These are phyloP conservation scores for Rachycentron canadum DNA, from an alignment of 2,797 vertebrate species.

Conservation along the genomic window DNA sequence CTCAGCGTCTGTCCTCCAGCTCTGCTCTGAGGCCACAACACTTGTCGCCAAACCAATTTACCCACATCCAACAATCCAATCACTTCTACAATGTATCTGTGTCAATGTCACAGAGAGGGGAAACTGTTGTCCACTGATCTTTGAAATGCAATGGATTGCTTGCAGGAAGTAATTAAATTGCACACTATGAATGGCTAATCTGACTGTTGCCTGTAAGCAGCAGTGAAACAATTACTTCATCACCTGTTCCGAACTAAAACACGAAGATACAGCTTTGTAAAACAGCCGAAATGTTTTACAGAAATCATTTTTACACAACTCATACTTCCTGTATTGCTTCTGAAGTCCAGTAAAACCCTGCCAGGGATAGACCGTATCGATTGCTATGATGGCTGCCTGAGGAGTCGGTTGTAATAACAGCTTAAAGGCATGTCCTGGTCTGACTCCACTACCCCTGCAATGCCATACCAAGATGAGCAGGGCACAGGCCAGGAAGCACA, in stretches of 20 bases:
- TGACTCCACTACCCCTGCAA: slow-evolving; percentile 44
- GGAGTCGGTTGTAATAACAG: slow-evolving; percentile 65
- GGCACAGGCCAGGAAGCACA: slow-evolving; percentile 51
- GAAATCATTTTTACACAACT: slow-evolving; percentile 10
- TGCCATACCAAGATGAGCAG: slow-evolving; percentile 40
- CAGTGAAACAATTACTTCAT: slow-evolving; percentile 30
- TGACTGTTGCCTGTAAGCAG: slow-evolving; percentile 35
- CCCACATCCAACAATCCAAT: slow-evolving; percentile 75
- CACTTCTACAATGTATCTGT: slow-evolving; percentile 72
- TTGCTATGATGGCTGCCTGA: slow-evolving; percentile 63
- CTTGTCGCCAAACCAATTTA: slow-evolving; percentile 71
- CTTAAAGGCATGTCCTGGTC: slow-evolving; percentile 59
- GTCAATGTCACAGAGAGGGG: slow-evolving; percentile 66
- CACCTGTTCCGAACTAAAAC: slow-evolving; percentile 8
- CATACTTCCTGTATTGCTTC: slow-evolving; percentile 33
- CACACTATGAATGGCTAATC: slow-evolving; percentile 47
- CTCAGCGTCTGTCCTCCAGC: slow-evolving; percentile 63
- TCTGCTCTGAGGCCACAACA: slow-evolving; percentile 53
- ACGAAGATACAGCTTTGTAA: slow-evolving; percentile 14
- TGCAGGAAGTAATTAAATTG: slow-evolving; percentile 64
- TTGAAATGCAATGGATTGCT: slow-evolving; percentile 60
- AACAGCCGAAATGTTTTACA: slow-evolving; percentile 5
- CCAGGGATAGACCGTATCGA: slow-evolving; percentile 43
- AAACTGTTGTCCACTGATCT: slow-evolving; percentile 69
- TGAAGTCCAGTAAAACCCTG: slow-evolving; percentile 37